phyloP scores from a whole-genome alignment of 2,113 vertebrate species.

The Mystacornis crossleyi region DNA sequence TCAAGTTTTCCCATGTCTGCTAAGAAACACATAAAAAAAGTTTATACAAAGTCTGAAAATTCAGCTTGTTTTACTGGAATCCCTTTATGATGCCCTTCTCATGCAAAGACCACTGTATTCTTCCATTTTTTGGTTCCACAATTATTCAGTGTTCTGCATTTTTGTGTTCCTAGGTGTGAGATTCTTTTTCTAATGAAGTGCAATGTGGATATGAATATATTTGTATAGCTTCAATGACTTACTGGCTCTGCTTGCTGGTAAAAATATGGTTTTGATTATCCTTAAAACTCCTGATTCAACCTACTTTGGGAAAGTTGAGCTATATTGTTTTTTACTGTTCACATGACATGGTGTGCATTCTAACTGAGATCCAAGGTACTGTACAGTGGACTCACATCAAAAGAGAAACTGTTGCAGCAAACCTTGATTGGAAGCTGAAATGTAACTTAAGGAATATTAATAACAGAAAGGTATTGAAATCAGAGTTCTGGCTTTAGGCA shows the following conservation, averaged over 20 bases:
- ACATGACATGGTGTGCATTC: conserved; percentile 30
- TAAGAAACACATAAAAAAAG: background rate
- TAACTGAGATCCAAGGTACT: conserved; percentile 26
- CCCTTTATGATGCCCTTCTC: background rate
- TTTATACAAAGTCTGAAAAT: background rate
- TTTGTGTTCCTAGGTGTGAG: background rate
- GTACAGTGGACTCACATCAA: background rate
- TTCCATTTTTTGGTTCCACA: background rate
- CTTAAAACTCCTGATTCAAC: conserved; percentile 65
- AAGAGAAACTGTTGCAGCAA: conserved; percentile 19
- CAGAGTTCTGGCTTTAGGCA: conserved; percentile 32
- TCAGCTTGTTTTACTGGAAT: background rate
- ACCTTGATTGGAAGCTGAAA: conserved; percentile 28
- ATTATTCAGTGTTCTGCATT: background rate
- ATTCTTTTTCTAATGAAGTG: conserved; percentile 49
- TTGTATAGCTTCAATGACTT: conserved; percentile 57
- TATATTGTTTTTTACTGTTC: conserved; percentile 44
- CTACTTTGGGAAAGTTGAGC: conserved; percentile 53
- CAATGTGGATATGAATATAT: conserved; percentile 19
- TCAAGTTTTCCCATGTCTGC: background rate
- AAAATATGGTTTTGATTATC: conserved; percentile 73
- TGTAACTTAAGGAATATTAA: conserved; percentile 53
- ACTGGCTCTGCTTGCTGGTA: conserved; percentile 58
- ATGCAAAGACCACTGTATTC: background rate
- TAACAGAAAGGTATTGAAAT: conserved; percentile 53